phyloP scores from a whole-genome alignment of 2,113 vertebrate species.

The Halcyon senegalensis region DNA sequence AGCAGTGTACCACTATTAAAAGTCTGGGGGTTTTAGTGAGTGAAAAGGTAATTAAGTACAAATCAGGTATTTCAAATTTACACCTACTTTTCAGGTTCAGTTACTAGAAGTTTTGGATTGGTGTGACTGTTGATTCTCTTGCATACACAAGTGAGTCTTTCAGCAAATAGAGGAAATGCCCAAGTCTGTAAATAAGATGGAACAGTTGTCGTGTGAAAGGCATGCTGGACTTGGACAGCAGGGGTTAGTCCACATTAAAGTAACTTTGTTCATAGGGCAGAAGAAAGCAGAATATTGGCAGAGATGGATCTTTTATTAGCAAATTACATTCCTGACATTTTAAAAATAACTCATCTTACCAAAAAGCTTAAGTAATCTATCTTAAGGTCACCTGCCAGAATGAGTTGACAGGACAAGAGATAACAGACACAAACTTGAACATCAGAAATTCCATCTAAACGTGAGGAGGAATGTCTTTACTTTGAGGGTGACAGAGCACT shows the following conservation, averaged over 20 bases:
- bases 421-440: no score
- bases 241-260: background rate
- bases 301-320: background rate
- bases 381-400: background rate
- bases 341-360: background rate
- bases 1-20: background rate
- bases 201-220: background rate
- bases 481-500: no score
- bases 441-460: no score
- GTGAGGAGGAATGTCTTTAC: no score
- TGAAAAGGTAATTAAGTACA: background rate
- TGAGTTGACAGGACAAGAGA: background rate
- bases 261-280: background rate
- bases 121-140: background rate
- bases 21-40: background rate
- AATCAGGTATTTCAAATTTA: background rate
- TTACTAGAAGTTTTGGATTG: background rate
- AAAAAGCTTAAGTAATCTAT: background rate
- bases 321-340: background rate
- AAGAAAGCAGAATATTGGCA: background rate
- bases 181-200: background rate
- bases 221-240: background rate
- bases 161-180: background rate
- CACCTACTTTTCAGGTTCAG: background rate
- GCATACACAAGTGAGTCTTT: background rate